Evolutionary conservation across 64 coral and sea anemone species (phyloP).

Genomic region (Orbicella faveolata): DNA sequence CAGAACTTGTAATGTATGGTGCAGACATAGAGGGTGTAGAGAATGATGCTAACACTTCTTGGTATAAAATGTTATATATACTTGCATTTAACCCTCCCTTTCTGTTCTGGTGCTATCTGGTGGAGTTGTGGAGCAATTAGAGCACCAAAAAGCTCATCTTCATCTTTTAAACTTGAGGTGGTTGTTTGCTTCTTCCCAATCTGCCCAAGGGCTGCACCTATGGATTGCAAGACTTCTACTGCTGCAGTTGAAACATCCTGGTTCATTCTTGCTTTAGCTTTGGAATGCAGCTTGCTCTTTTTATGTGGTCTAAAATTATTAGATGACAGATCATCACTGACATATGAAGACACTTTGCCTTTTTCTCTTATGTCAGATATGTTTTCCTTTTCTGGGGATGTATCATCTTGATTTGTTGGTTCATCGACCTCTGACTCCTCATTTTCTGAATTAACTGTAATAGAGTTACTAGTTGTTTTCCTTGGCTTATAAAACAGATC

Average conservation of each 20-base stretch:
- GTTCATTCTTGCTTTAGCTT: constrained; percentile 1
- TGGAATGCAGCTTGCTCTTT: constrained; percentile 14
- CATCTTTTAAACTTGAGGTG: constrained; percentile 31
- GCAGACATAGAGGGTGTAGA: background rate
- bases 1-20: background rate
- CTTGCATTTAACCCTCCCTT: constrained; percentile 21
- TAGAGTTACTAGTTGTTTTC: constrained; percentile 32
- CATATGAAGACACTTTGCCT: background rate
- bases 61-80: constrained; percentile 27
- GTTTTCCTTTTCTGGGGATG: background rate
- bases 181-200: background rate
- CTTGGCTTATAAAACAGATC: constrained; percentile 42
- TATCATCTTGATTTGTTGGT: background rate
- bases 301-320: constrained; percentile 22
- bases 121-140: constrained; percentile 19
- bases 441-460: constrained; percentile 24
- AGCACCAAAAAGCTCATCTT: constrained; percentile 48
- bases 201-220: constrained; percentile 7
- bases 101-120: constrained; percentile 12
- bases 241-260: constrained; percentile 31
- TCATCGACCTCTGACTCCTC: constrained; percentile 53
- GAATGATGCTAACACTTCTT: constrained; percentile 35
- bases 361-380: background rate
- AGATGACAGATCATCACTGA: constrained; percentile 27
- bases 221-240: constrained; percentile 31